phyloP scores from a whole-genome alignment of 2,797 vertebrate species.

The Ambastaia sidthimunki region DNA sequence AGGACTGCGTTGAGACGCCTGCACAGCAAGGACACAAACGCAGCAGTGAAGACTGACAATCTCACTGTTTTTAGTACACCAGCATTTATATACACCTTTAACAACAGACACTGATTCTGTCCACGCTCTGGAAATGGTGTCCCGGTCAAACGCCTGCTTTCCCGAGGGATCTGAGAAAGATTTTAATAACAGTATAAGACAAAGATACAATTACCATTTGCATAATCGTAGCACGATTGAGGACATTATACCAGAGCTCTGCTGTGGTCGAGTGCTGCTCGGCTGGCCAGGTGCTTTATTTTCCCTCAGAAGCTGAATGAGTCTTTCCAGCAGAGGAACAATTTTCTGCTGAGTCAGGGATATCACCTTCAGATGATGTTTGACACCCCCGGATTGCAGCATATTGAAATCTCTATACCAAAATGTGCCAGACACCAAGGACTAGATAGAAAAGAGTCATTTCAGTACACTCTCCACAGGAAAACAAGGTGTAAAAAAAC shows the following conservation, averaged over 20 bases:
- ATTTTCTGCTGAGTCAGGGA: conserved; percentile 72
- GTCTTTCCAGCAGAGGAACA: conserved; percentile 79
- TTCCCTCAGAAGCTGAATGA: conserved; percentile 73
- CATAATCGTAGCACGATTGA: conserved; percentile 6
- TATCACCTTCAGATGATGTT: conserved; percentile 40
- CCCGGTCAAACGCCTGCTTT: conserved; percentile 65
- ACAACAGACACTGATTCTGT: conserved; percentile 71
- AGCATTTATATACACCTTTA: conserved; percentile 63
- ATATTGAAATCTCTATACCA: conserved; percentile 82
- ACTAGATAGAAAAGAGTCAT: conserved; percentile 66
- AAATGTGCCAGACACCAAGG: conserved; percentile 72
- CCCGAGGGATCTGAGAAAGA: conserved; percentile 63
- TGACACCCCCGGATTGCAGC: conserved; percentile 53
- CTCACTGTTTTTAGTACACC: background rate
- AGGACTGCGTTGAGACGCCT: conserved; percentile 73
- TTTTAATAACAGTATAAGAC: background rate
- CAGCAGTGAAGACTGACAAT: conserved; percentile 1
- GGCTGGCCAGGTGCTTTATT: conserved; percentile 65
- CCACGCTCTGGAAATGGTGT: conserved; percentile 70
- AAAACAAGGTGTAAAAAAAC: background rate
- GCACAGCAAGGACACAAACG: conserved; percentile 24
- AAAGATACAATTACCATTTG: conserved; percentile 31
- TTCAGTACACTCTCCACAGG: background rate
- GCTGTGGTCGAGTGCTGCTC: conserved; percentile 63
- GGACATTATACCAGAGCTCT: conserved; percentile 60